A percentile compares a stretch with the other conserved stretches of the same genome.
Conservation (phyloP, 2,888 invertebrate genomes). For the Monopis laevigella region DNA sequence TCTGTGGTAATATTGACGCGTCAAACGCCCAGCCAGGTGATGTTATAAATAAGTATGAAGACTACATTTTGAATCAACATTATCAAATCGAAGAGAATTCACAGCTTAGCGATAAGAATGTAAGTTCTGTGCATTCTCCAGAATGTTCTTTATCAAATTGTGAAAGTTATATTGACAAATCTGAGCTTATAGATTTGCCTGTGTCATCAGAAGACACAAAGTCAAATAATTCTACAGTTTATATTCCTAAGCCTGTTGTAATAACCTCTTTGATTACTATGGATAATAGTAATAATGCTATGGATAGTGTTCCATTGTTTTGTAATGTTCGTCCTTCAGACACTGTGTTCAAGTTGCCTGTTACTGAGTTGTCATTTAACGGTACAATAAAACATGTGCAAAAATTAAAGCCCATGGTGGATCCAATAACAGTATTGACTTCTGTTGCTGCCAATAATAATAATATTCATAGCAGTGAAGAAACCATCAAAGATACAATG, state of each 20-base stretch:
- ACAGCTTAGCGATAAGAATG: constrained; percentile 4
- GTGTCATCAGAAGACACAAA: constrained; percentile 48
- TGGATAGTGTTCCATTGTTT: constrained; percentile 53
- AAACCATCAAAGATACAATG: neutral
- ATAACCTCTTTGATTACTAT: constrained; percentile 50
- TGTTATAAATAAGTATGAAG: constrained; percentile 33
- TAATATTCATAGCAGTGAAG: too few species aligned
- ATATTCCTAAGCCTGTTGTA: constrained; percentile 32
- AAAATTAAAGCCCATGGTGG: constrained; percentile 53
- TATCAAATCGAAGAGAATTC: neutral
- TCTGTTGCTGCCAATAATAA: constrained; percentile 24
- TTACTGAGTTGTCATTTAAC: constrained; percentile 54
- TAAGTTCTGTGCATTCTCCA: constrained; percentile 1
- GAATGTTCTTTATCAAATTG: constrained; percentile 5
- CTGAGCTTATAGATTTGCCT: constrained; percentile 36
- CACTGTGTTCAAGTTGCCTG: constrained; percentile 54
- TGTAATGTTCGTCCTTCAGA: constrained; percentile 39
- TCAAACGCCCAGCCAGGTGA: constrained; percentile 33
- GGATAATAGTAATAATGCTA: constrained; percentile 64
- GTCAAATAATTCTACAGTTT: constrained; percentile 26
- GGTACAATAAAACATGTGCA: constrained; percentile 59
- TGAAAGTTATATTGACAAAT: constrained; percentile 34
- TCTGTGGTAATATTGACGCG: constrained; percentile 45
- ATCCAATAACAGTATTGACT: constrained; percentile 47
- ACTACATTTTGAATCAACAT: neutral